Conservation (phyloP, 2,113 vertebrate genomes). For the Podocnemis expansa region DNA sequence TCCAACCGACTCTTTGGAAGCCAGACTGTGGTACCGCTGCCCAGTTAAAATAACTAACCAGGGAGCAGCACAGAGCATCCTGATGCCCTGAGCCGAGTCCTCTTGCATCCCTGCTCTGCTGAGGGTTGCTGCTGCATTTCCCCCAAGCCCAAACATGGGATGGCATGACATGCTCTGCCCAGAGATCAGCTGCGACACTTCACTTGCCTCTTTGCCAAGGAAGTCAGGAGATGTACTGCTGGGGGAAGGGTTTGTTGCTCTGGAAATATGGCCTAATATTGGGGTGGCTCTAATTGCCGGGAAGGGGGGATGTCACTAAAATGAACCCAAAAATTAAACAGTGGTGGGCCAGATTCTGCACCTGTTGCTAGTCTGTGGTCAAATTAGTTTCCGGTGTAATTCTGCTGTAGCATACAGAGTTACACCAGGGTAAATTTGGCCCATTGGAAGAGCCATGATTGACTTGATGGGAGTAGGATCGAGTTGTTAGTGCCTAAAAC, state of each 20-base stretch:
- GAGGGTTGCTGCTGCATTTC: fast-evolving
- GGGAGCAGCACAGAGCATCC: background rate
- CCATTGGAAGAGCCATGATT: background rate
- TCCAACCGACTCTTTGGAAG: background rate
- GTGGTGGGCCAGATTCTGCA: background rate
- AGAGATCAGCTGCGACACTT: too few relatives aligned
- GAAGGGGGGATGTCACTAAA: background rate
- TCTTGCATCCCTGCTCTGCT: background rate
- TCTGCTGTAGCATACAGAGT: background rate
- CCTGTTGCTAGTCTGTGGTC: background rate
- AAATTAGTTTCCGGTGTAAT: background rate
- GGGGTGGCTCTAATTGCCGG: background rate
- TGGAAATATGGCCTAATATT: background rate
- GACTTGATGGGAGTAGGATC: background rate
- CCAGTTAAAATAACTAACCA: background rate
- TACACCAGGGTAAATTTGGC: background rate
- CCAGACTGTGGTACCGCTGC: background rate
- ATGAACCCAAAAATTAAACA: background rate
- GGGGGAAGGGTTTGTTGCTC: background rate
- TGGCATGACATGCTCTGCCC: background rate
- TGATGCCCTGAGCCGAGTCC: too few relatives aligned
- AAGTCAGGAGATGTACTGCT: too few relatives aligned
- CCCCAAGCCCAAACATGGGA: background rate
- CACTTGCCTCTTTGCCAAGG: too few relatives aligned
- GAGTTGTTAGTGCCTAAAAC: background rate